These are phyloP conservation scores for Tinea trinotella DNA, from an alignment of 2,888 invertebrate species.

Conservation along the genomic window DNA sequence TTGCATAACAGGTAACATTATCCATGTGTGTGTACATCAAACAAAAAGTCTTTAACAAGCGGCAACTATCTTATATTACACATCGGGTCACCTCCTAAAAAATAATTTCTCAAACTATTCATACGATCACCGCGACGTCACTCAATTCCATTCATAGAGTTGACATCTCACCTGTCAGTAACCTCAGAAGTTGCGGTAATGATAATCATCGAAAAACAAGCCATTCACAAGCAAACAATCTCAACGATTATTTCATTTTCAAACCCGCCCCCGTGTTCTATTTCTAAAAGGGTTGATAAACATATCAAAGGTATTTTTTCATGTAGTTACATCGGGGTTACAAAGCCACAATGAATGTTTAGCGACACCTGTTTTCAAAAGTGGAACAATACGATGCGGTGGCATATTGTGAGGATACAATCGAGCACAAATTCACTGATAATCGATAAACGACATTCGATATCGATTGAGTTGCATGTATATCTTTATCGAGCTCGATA, in stretches of 20 bases:
- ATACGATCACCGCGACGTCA: conserved; percentile 28
- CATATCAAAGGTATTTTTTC: conserved; percentile 60
- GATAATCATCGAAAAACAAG: conserved; percentile 52
- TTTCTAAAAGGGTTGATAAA: conserved; percentile 63
- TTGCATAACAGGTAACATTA: neutral
- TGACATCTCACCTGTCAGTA: conserved; percentile 70
- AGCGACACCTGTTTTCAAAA: conserved; percentile 58
- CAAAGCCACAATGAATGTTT: conserved; percentile 26
- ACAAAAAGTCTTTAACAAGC: conserved; percentile 29
- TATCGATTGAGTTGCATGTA: conserved; percentile 37
- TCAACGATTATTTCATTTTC: conserved; percentile 43
- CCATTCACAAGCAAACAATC: conserved; percentile 46
- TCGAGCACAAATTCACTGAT: conserved; percentile 54
- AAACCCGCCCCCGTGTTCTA: conserved; percentile 45
- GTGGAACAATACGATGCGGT: conserved; percentile 42
- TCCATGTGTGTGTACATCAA: neutral
- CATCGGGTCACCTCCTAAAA: conserved; percentile 41
- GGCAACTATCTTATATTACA: conserved; percentile 44
- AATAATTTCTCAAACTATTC: conserved; percentile 31
- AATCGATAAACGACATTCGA: conserved; percentile 55
- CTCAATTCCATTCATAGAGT: conserved; percentile 51
- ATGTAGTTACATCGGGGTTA: conserved; percentile 33
- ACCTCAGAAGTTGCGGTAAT: conserved; percentile 40
- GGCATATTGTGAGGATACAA: conserved; percentile 52
- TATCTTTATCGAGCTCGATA: conserved; percentile 36